These are phyloP conservation scores for Chymomyza fuscimana DNA, from an alignment of 2,888 invertebrate genomes.

Conservation along the genomic window DNA sequence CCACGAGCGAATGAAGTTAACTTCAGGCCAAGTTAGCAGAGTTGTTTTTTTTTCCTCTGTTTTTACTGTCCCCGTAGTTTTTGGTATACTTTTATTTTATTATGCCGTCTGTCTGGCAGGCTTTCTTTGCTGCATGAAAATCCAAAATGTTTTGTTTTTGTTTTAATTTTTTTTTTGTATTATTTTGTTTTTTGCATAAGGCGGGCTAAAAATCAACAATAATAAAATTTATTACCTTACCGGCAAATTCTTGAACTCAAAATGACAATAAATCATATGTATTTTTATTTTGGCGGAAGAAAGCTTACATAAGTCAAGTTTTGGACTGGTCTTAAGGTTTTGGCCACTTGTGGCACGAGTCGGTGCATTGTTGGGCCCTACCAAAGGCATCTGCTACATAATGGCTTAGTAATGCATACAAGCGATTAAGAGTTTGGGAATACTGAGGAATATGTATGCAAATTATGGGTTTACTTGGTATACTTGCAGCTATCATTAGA, in stretches of 20 bases:
- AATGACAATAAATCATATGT: constrained; percentile 73
- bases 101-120: background rate
- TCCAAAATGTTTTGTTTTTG: constrained; percentile 9
- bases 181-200: constrained; percentile 30
- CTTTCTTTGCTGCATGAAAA: constrained; percentile 2
- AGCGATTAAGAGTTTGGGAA: too few relatives aligned
- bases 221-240: constrained; percentile 77
- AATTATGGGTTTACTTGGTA: too few relatives aligned
- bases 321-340: constrained; percentile 5
- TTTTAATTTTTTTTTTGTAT: constrained; percentile 30
- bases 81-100: background rate
- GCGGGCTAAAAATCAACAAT: constrained; percentile 52
- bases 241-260: constrained; percentile 74
- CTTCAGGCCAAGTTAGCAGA: constrained; percentile 20
- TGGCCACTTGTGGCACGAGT: constrained; percentile 63
- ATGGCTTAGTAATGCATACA: background rate
- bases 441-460: too few relatives aligned
- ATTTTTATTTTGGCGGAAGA: constrained; percentile 27
- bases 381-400: background rate
- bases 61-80: background rate
- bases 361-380: constrained; percentile 59
- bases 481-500: too few relatives aligned
- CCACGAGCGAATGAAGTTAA: constrained; percentile 72
- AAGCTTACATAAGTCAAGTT: constrained; percentile 12
- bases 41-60: constrained; percentile 10